phyloP scores from a whole-genome alignment of 2,113 vertebrate genomes.

The Oreochromis tanganicae region DNA sequence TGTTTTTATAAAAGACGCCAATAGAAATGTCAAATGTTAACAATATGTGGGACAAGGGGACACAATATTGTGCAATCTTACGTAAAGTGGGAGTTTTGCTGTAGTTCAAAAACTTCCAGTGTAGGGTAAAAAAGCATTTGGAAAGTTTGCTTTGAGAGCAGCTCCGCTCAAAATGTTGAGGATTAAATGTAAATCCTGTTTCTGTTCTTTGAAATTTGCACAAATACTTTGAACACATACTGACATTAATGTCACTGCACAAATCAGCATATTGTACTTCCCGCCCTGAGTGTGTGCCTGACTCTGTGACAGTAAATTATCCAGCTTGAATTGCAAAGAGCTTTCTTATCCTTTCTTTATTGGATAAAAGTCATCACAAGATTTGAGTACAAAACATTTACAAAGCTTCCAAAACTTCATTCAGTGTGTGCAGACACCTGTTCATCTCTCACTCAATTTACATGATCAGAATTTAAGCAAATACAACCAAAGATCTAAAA shows the following conservation, averaged over 20 bases:
- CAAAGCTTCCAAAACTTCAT: not conserved
- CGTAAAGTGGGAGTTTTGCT: not conserved
- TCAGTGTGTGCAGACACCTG: slow-evolving; percentile 70
- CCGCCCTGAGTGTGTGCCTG: not conserved
- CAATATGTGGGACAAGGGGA: not conserved
- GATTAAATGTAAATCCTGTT: not conserved
- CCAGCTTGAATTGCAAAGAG: not conserved
- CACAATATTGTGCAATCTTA: not conserved
- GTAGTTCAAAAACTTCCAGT: not conserved
- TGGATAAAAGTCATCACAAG: slow-evolving; percentile 8
- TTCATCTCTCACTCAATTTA: slow-evolving; percentile 16
- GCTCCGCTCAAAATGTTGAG: not conserved
- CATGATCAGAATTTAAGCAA: not conserved
- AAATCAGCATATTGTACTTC: not conserved
- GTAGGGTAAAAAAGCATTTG: not conserved
- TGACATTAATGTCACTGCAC: not conserved
- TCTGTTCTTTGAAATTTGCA: not conserved
- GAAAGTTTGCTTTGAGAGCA: not conserved
- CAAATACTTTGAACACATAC: not conserved
- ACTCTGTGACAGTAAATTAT: not conserved
- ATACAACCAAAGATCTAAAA: not conserved
- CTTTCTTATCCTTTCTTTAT: not conserved
- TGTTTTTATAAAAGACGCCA: not conserved
- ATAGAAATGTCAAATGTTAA: not conserved
- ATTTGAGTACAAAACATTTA: not conserved